Evolutionary conservation across 2,113 vertebrate species (phyloP), one percentile per base, ranked within the genome.

Genomic region (Barbus barbus): DNA sequence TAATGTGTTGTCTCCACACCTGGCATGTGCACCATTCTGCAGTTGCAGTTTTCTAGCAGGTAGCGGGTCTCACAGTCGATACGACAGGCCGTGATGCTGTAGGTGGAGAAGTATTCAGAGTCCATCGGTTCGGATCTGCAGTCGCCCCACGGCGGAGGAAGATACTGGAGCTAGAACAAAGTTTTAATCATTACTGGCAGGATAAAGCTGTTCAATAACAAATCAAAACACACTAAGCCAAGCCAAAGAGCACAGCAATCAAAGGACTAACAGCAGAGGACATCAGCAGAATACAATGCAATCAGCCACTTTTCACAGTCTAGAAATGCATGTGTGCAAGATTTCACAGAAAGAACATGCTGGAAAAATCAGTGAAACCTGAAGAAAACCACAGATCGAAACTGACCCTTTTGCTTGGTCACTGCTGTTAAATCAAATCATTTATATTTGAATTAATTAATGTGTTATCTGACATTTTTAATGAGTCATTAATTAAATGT

Each of bases 1-100:
- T 18, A 51, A 48, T 48, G 14, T 48, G 46, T 16, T 5, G 48
- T 71, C 18, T 61, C 83, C 58, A 5, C 92, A 97, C 97, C 97
- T 3, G 96, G 96, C 97, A 97, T 97, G 84, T 98, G 95, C 75
- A 98, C 95, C 96, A 98, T 97, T 73, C 96, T 94, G 88, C 97
- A 98, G 90, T 95, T 96, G 60, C 97, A 98, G 86, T 96, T 96
- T 85, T 96, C 95, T 72, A 95, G 89, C 89, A 98, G 93, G 72
- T 96, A 97, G 9, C 95, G 95, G 0, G 95, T 94, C 90, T 97
- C 96, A 53, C 97, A 98, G 92, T 95, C 95, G 58, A 96, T 95
- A 67, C 96, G 96, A 87, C 97, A 98, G 48, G 95, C 96, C 0
- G 95, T 94, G 86, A 97, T 93, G 89, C 95, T 98, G 88, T 98